Base-by-base conservation (phyloP, 2,113 vertebrate species). In the Nothobranchius kuhntae region DNA sequence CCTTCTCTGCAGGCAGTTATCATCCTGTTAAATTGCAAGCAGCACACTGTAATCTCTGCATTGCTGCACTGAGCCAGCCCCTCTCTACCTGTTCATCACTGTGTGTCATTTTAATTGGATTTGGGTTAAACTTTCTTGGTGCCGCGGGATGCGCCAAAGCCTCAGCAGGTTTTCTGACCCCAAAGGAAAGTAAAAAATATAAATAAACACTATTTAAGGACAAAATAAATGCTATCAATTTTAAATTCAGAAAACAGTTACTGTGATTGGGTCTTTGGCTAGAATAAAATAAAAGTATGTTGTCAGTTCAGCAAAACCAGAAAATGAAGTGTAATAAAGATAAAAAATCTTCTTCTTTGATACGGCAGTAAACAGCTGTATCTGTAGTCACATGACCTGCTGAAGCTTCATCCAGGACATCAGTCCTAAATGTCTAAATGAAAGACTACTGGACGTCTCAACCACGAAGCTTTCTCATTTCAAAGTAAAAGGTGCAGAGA, bases 101-200 rank as follows among this genome's bases (percentile, higher is more conserved):
- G 52, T 74, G 66, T 59, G 64, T 75, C 55, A 75, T 40, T 82
- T 81, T 84, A 85, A 91, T 82, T 90, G 78, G 84, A 87, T 90
- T 87, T 87, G 65, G 78, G 63, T 70, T 86, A n/a, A 85, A 86
- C 61, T 80, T 83, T 71, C 75, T 71, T 83, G 82, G 85, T 86
- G 64, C 62, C 51, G 50, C 87, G n/a, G 66, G 76, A 78, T 72
- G 68, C 75, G 47, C 61, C 54, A 66, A 54, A 64, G 66, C 48
- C 59, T 69, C 72, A n/a, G 45, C 53, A 45, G 73, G 45, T 45
- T 59, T 48, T 24, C 50, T 9, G 17, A 73, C 60, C 63, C 57
- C 30, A 11, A 45, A 11, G 44, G 44, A 11, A 45, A 61, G 53
- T 21, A 11, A 35, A n/a, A 58, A 24, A 9, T n/a, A 1, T 56